phyloP scores from a whole-genome alignment of 2,797 vertebrate species.

The Chaenodraco wilsoni region DNA sequence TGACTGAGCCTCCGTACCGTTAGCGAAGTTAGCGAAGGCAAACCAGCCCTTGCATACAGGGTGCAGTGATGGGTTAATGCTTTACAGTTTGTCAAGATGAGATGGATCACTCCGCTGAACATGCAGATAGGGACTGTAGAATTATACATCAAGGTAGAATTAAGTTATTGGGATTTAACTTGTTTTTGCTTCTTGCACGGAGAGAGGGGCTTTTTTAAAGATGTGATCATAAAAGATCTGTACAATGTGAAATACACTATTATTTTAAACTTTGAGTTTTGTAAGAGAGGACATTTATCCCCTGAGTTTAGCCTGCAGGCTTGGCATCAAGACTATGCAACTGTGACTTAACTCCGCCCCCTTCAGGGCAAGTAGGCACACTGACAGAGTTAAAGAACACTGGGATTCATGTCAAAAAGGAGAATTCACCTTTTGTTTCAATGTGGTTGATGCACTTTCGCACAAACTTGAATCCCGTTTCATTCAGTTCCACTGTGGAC shows the following conservation, averaged over 20 bases:
- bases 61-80: too few relatives aligned
- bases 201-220: not conserved
- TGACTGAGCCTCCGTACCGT: too few relatives aligned
- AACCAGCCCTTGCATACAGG: too few relatives aligned
- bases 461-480: slow-evolving; percentile 95
- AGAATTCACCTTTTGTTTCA: slow-evolving; percentile 90
- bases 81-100: too few relatives aligned
- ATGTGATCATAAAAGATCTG: slow-evolving; percentile 18
- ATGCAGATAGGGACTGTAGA: slow-evolving; percentile 13
- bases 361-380: slow-evolving; percentile 50
- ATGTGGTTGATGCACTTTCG: slow-evolving; percentile 94
- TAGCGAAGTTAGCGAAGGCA: too few relatives aligned
- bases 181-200: slow-evolving; percentile 4
- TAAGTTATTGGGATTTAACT: not conserved
- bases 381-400: slow-evolving; percentile 6
- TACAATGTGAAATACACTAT: slow-evolving; percentile 17
- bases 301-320: slow-evolving; percentile 6
- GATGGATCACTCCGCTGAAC: not conserved
- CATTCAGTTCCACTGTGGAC: slow-evolving; percentile 94
- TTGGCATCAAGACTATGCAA: slow-evolving; percentile 7
- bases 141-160: not conserved
- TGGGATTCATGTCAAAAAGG: not conserved
- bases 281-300: slow-evolving; percentile 2
- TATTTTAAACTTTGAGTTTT: slow-evolving; percentile 9
- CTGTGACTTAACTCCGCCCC: slow-evolving; percentile 60